Evolutionary conservation across 2,113 vertebrate genomes (phyloP).

Genomic region (Vulpes lagopus): DNA sequence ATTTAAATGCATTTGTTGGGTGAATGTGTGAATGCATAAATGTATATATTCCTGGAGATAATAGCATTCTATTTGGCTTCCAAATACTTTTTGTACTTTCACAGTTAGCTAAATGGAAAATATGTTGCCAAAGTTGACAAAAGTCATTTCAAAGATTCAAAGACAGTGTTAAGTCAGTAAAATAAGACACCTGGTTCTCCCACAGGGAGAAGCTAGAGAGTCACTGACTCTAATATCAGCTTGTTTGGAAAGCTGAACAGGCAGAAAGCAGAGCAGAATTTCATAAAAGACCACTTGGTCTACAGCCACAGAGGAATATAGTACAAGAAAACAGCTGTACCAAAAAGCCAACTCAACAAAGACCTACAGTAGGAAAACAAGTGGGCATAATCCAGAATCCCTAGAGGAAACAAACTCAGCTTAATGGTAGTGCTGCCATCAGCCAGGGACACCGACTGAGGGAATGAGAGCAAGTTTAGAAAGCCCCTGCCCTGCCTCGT

Average conservation of each 20-base stretch:
- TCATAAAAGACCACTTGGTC: constrained; percentile 23
- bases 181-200: constrained; percentile 50
- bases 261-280: constrained; percentile 28
- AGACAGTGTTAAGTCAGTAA: constrained; percentile 45
- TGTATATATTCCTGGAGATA: background rate
- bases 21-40: background rate
- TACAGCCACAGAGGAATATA: constrained; percentile 60
- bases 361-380: background rate
- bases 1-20: background rate
- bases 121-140: background rate
- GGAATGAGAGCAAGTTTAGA: background rate
- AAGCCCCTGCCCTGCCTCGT: fast-evolving
- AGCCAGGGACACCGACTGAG: background rate
- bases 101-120: background rate
- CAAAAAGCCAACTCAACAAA: constrained; percentile 66
- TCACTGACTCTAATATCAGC: background rate
- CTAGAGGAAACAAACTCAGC: background rate
- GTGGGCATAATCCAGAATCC: background rate
- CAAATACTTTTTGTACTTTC: background rate
- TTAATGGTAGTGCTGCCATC: fast-evolving
- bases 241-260: constrained; percentile 67
- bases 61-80: constrained; percentile 7
- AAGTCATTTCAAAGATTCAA: constrained; percentile 40
- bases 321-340: constrained; percentile 58
- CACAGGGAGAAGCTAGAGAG: background rate